Percentiles rank a stretch among this genome's conserved stretches.
phyloP scores from a whole-genome alignment of 1,140 invertebrate species.

The Pseudoatta argentina region DNA sequence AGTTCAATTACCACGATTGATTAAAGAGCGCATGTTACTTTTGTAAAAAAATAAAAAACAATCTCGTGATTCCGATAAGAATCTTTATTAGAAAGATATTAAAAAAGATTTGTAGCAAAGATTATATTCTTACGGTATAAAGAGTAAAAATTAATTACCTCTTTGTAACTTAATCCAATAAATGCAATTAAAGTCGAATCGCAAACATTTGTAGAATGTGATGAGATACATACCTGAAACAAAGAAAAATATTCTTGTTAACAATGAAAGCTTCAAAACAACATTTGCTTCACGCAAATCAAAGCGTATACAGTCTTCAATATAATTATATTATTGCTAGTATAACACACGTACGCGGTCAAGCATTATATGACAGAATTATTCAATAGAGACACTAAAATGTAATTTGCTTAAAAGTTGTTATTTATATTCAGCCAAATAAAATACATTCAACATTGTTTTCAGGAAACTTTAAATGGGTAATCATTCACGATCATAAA shows the following conservation, averaged over 20 bases:
- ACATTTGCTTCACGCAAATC: not conserved
- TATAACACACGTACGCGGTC: not conserved
- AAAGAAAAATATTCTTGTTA: constrained; percentile 35
- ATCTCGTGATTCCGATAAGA: not conserved
- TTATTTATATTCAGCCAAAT: not conserved
- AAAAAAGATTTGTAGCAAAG: not conserved
- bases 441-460: not conserved
- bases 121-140: not conserved
- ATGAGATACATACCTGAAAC: constrained; percentile 66
- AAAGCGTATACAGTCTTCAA: not conserved
- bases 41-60: not conserved
- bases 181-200: not conserved
- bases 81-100: constrained; percentile 23
- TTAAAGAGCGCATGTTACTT: not conserved
- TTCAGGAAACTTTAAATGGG: not conserved
- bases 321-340: not conserved
- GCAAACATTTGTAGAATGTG: not conserved
- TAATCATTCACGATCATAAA: not conserved
- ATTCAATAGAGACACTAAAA: not conserved
- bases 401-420: not conserved
- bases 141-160: constrained; percentile 12
- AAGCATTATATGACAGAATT: not conserved
- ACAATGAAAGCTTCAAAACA: not conserved
- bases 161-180: not conserved
- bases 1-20: not conserved